A percentile compares a stretch with the other conserved stretches of the same genome.
Evolutionary conservation across 2,888 invertebrate genomes (phyloP).

Genomic region (Thyatira batis): DNA sequence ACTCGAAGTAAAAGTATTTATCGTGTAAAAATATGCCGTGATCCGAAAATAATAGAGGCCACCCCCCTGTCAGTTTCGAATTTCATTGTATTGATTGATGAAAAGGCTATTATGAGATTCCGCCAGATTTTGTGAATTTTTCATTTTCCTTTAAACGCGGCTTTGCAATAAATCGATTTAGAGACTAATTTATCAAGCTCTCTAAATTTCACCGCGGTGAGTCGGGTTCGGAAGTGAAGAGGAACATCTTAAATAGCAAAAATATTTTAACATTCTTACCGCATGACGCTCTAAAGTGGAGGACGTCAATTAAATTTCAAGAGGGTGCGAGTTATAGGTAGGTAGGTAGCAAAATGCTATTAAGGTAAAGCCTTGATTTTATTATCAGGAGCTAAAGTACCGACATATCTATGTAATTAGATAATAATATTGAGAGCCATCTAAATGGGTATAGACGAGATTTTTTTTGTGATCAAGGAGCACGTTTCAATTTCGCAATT

Average conservation of each 20-base stretch:
- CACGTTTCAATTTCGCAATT: constrained; percentile 77
- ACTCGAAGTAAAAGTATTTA: constrained; percentile 48
- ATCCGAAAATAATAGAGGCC: constrained; percentile 60
- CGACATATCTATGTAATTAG: constrained; percentile 24
- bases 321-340: constrained; percentile 43
- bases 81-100: constrained; percentile 75
- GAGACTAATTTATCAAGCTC: constrained; percentile 70
- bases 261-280: constrained; percentile 61
- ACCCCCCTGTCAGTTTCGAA: constrained; percentile 51
- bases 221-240: constrained; percentile 60
- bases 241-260: constrained; percentile 52
- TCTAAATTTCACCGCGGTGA: constrained; percentile 61
- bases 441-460: constrained; percentile 30
- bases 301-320: constrained; percentile 50
- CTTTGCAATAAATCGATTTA: constrained; percentile 70
- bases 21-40: constrained; percentile 53
- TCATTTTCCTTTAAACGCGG: constrained; percentile 67
- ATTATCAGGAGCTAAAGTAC: constrained; percentile 28
- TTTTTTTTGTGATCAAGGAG: constrained; percentile 58
- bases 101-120: constrained; percentile 71
- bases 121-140: constrained; percentile 68
- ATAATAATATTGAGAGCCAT: constrained; percentile 32
- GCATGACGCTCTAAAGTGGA: constrained; percentile 37
- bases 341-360: constrained; percentile 46
- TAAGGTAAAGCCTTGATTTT: constrained; percentile 41